Evolutionary conservation across 2,888 invertebrate genomes (phyloP), one percentile per base, ranked within the genome.

Genomic region (Nowickia ferox): DNA sequence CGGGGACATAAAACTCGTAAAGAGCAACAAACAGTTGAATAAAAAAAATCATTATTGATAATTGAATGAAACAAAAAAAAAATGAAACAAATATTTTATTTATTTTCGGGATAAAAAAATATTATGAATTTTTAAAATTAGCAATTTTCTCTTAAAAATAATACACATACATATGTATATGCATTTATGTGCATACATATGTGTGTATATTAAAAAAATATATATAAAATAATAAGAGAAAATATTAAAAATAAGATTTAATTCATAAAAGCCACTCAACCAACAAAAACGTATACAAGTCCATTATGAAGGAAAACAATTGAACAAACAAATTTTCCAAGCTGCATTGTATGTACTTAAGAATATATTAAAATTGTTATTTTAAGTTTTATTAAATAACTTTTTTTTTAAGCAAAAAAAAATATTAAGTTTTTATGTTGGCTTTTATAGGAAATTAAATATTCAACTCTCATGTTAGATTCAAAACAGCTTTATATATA

Each of bases 1-100:
- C 95, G 97, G 88, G 97, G 97, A 85, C 97, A 97, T 93, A 96
- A 97, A 94, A 96, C 95, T 78, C 97, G 97, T 93, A 97, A 96
- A 93, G 96, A 96, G 17, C 87, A 87, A 86, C 87, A 87, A 53
- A 78, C 88, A 80, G 82, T 88, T 87, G 88, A 91, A 89, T 92
- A 91, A 89, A 84, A 87, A 72, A 69, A 84, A 83, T 80, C 65
- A 81, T 53, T 79, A 83, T 81, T 85, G 11, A 82, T 71, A 63
- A 80, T 74, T 86, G 59, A 61, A 77, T 80, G 69, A 87, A 87
- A 87, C 83, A 89, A 87, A 65, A 75, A 61, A 51, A 82, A 74
- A 63, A 87, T 63, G 78, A 46, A 76, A 84, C 76, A 74, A 72
- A 84, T 66, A 68, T 61, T 30, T 77, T 53, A 63, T 61, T 19